Base-by-base conservation (phyloP, 2,113 vertebrate genomes). In the Actinemys pallida region DNA sequence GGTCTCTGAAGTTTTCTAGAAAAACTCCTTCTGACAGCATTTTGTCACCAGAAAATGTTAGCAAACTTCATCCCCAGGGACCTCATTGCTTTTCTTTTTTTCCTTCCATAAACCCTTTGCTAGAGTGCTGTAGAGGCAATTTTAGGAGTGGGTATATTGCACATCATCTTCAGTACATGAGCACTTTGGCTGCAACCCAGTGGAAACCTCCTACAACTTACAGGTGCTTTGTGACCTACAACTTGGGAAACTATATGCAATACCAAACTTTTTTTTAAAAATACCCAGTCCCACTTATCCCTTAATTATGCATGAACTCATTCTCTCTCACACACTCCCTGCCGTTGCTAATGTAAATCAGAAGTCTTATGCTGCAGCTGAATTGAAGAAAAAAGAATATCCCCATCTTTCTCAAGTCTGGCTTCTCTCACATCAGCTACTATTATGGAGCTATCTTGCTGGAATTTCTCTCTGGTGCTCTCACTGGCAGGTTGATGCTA, bases 181-280 rank as follows among this genome's bases (percentile, higher is more conserved):
- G 53, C 80, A 56, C 35, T 94, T 86, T 95, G 92, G 83, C 93
- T 88, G 84, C 39, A 88, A 53, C 27, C 86, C 93, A 94, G 92
- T 42, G 94, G 76, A 82, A 95, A 53, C 92, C 94, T 96, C 93
- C 94, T 81, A 96, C 95, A 57, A 93, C 35, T 92, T 90, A 87
- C 95, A 96, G 94, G 97, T 96, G 93, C 94, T 88, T 89, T 96
- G 69, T 45, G 83, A 96, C 56, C 62, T 95, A 89, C 87, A 95
- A 93, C 96, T 96, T 94, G 93, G 96, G 83, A 94, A 96, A 49
- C 89, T 92, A 35, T 86, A 45, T 62, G 42, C 0, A 47, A 81
- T 88, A 93, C 19, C 65, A 72, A 72, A 56, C 20, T 4, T 22
- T 42, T 78, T 0, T 54, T 24, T 27, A 79, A 78, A 84, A 12